Evolutionary conservation across 2,113 vertebrate genomes (phyloP).

Genomic region (Tupaia chinensis): DNA sequence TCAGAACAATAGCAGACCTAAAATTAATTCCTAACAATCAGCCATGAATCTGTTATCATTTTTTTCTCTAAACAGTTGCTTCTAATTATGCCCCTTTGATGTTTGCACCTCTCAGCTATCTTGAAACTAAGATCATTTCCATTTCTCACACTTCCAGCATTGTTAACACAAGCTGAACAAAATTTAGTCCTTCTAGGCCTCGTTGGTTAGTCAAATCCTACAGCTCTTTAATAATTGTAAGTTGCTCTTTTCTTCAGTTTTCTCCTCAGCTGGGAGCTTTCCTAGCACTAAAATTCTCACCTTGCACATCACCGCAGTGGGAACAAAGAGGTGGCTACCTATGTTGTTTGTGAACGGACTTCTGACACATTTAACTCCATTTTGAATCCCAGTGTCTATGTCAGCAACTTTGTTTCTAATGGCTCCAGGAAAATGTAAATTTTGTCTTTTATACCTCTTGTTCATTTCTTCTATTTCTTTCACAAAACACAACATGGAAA

Average conservation of each 20-base stretch:
- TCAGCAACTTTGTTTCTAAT: not conserved
- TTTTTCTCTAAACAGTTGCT: slow-evolving; percentile 40
- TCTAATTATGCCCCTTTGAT: slow-evolving; percentile 71
- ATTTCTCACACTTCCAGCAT: slow-evolving; percentile 57
- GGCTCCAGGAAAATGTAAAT: slow-evolving; percentile 14
- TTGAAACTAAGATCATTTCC: slow-evolving; percentile 68
- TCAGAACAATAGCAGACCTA: not conserved
- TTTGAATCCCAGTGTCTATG: not conserved
- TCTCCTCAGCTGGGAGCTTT: slow-evolving; percentile 9
- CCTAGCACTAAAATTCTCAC: slow-evolving; percentile 9
- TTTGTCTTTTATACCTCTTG: slow-evolving; percentile 31
- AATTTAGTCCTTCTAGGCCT: not conserved
- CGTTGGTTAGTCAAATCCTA: not conserved
- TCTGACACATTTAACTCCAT: slow-evolving; percentile 17
- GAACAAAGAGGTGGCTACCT: not conserved
- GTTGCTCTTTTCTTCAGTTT: slow-evolving; percentile 68
- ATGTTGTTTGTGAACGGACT: not conserved
- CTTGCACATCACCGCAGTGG: not conserved
- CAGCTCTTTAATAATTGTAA: slow-evolving; percentile 13
- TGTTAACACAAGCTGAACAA: slow-evolving; percentile 58
- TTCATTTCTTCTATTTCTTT: slow-evolving; percentile 33
- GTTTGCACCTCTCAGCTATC: slow-evolving; percentile 53
- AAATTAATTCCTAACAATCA: slow-evolving; percentile 42
- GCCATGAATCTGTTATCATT: not conserved
- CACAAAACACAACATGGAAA: slow-evolving; percentile 45